Evolutionary conservation across 2,888 invertebrate genomes (phyloP), one percentile per base, ranked within the genome.

Genomic region (Cecidostiba fungosa): DNA sequence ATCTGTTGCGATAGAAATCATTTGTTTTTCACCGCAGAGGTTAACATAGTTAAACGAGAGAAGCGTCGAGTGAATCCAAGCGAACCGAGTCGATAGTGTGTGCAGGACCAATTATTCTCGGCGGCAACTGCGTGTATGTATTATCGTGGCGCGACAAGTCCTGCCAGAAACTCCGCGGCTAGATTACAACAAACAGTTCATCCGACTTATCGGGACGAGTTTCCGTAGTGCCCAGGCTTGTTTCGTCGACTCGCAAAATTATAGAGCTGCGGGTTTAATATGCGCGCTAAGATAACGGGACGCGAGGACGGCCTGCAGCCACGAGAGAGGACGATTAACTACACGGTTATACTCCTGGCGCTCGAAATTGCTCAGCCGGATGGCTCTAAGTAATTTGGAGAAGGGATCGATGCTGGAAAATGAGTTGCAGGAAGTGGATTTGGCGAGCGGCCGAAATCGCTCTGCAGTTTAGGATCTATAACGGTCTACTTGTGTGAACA

Each of bases 141-240:
- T n/a, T n/a, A n/a, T n/a, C n/a, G n/a, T 19, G 0, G 23, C 47
- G 36, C 10, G 29, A 47, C 19, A 12, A 10, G 69, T n/a, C 26
- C 47, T 77, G 62, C 86, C 50, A 54, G 87, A 88, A 89, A 89
- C 88, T 88, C 88, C 74, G 43, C 85, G 77, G 77, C 82, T 83
- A 88, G 89, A 89, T 90, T 89, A 89, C 87, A 84, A 66, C 26
- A 26, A 66, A 66, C 88, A 89, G 87, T 89, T 89, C 89, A 85
- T 85, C 81, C 85, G 88, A 89, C 89, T 90, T 89, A 89, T 88
- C 89, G 26, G 78, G 87, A 59, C 50, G 87, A 89, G 87, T 89
- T 89, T 87, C 77, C 85, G 81, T 86, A 87, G 29, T 23, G 72
- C 3, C 29, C 26, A 23, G 72, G 29, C 77, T 87, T 89, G 87